Conservation (phyloP, 1,140 invertebrate genomes). For the Pachyrhynchus sulphureomaculatus region DNA sequence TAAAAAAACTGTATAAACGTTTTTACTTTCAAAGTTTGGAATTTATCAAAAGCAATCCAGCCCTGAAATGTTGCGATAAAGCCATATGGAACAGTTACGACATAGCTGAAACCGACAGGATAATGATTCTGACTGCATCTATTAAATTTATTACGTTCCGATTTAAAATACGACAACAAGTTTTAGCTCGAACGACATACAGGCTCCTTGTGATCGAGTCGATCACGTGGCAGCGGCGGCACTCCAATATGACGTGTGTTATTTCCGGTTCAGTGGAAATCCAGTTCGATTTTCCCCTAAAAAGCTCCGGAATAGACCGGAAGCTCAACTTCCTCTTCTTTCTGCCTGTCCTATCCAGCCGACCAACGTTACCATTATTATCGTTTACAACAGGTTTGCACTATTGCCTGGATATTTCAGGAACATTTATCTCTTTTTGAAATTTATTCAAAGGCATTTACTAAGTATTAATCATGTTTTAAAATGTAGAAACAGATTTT, state of each 20-base stretch:
- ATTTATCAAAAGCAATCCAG: background rate
- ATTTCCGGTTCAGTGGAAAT: conserved; percentile 25
- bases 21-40: too few relatives aligned
- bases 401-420: conserved; percentile 1
- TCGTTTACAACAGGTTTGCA: conserved; percentile 14
- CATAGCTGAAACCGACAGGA: too few relatives aligned
- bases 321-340: background rate
- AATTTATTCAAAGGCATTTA: conserved; percentile 10
- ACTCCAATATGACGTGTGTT: conserved; percentile 27
- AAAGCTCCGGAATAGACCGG: background rate
- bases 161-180: conserved; percentile 2
- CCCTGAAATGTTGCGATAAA: conserved; percentile 13
- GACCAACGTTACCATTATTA: conserved; percentile 25
- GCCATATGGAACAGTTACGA: too few relatives aligned
- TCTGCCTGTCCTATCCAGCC: conserved; percentile 21
- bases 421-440: conserved; percentile 20
- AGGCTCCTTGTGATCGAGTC: background rate
- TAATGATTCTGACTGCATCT: too few relatives aligned
- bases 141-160: too few relatives aligned
- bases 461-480: too few relatives aligned
- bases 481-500: too few relatives aligned
- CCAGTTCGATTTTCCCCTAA: conserved; percentile 11
- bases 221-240: conserved; percentile 17
- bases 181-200: background rate
- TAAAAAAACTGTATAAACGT: too few relatives aligned